phyloP scores from a whole-genome alignment of 2,113 vertebrate genomes.

The Plectropomus leopardus region DNA sequence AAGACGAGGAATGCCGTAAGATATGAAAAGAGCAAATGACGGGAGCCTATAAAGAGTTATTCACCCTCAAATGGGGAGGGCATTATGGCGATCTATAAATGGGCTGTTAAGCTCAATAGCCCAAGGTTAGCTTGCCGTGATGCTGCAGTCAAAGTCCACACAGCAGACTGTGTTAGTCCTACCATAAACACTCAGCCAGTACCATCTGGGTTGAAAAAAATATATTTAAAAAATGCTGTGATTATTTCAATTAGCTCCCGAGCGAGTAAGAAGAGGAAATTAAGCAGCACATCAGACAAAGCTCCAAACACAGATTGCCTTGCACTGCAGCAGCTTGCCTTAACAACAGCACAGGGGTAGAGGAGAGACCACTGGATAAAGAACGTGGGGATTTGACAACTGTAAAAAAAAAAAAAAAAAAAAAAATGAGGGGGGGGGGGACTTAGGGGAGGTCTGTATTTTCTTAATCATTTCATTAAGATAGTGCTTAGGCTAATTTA shows the following conservation, averaged over 20 bases:
- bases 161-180: conserved; percentile 49
- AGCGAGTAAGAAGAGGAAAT: conserved; percentile 45
- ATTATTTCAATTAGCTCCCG: conserved; percentile 64
- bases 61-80: conserved; percentile 84
- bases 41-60: conserved; percentile 83
- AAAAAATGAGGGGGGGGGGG: neutral
- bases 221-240: conserved; percentile 39
- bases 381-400: conserved; percentile 52
- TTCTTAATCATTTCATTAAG: conserved; percentile 77
- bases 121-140: conserved; percentile 80
- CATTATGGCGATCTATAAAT: conserved; percentile 84
- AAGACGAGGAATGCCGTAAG: conserved; percentile 38
- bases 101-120: conserved; percentile 86
- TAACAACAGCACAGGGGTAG: conserved; percentile 41
- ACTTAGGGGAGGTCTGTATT: conserved; percentile 65
- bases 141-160: conserved; percentile 55
- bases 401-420: conserved; percentile 48
- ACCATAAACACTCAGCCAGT: conserved; percentile 36
- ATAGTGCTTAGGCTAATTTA: conserved; percentile 71
- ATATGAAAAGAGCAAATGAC: conserved; percentile 59
- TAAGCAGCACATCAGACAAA: conserved; percentile 48
- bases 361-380: conserved; percentile 44
- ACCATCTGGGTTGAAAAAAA: conserved; percentile 35
- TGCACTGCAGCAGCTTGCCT: conserved; percentile 28
- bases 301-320: conserved; percentile 26